Evolutionary conservation across 2,113 vertebrate genomes (phyloP), one percentile per base, ranked within the genome.

Genomic region (Paramormyrops kingsleyae): DNA sequence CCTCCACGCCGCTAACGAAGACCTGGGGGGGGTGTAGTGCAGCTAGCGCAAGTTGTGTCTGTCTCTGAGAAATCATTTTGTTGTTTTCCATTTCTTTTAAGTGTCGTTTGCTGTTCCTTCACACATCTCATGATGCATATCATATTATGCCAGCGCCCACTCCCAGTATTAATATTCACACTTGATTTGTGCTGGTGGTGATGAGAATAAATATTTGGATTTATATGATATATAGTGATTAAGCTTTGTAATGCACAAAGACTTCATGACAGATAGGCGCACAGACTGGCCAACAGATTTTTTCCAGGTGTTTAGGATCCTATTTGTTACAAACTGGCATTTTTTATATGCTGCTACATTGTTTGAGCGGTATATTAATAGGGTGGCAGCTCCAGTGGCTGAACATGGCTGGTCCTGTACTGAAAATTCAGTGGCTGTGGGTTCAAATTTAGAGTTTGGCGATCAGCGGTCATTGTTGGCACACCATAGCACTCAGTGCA

Each of bases 111-210:
- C 74, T 80, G 31, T 80, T 35, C 74, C 74, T 80, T 80, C 74
- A 80, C 74, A 80, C 74, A 42, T 80, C 39, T 39, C 31, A 80
- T 77, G 70, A 77, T 77, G 70, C 15, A 7, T 77, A 7, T 77
- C 70, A 77, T 39, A 7, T 77, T 39, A 77, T 42, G 74, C 15
- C 31, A 80, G 35, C 17, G 35, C 74, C 74, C 74, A 80, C 74
- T 42, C 35, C 31, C 74, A 80, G 74, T 80, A 80, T 80, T 80
- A 80, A 80, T 80, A 80, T 80, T 80, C 74, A 80, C 74, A 17
- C 74, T 80, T 80, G 35, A 80, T 80, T 80, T 80, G 35, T 80
- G 35, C 74, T 80, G 74, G 31, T 5, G 74, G 74, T 80, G 35
- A 80, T 42, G 74, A 80, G 35, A 80, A 39, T 80, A 80, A 42